Evolutionary conservation across 53 echinoderm and acorn worm species (phyloP).

Genomic region (Temnopleurus reevesii): DNA sequence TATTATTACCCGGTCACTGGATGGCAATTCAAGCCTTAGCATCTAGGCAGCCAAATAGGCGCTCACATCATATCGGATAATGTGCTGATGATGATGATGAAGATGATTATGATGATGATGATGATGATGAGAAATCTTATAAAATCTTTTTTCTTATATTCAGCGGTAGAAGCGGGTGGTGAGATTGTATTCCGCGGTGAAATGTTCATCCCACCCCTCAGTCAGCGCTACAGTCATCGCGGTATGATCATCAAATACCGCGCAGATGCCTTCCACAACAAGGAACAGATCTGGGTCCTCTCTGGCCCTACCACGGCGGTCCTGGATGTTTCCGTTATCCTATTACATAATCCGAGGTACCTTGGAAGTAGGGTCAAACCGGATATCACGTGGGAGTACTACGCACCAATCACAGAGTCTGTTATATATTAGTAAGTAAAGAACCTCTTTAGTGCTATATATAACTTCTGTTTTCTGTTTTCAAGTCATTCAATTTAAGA

Average conservation of each 20-base stretch:
- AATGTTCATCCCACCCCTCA: conserved; percentile 43
- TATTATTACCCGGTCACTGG: no score
- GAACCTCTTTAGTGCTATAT: no score
- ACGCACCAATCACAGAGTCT: conserved; percentile 1
- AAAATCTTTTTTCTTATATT: neutral
- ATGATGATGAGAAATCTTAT: no score
- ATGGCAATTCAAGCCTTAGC: no score
- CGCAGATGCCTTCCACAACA: conserved; percentile 27
- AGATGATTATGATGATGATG: no score
- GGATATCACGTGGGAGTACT: conserved; percentile 46
- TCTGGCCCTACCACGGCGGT: conserved; percentile 36
- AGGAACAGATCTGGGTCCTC: conserved; percentile 50
- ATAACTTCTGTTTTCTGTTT: no score
- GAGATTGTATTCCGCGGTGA: conserved; percentile 54
- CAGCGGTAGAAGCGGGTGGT: conserved; percentile 47
- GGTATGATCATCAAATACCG: conserved; percentile 52
- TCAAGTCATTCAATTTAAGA: no score
- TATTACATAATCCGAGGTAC: conserved; percentile 29
- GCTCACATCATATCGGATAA: no score
- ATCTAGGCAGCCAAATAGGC: no score
- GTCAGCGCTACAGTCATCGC: conserved; percentile 61
- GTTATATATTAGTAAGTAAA: conserved; percentile 32
- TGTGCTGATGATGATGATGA: no score
- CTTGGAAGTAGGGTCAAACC: conserved; percentile 46
- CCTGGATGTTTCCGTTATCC: conserved; percentile 45